Conservation (phyloP, 2,113 vertebrate genomes). For the Nymphicus hollandicus region DNA sequence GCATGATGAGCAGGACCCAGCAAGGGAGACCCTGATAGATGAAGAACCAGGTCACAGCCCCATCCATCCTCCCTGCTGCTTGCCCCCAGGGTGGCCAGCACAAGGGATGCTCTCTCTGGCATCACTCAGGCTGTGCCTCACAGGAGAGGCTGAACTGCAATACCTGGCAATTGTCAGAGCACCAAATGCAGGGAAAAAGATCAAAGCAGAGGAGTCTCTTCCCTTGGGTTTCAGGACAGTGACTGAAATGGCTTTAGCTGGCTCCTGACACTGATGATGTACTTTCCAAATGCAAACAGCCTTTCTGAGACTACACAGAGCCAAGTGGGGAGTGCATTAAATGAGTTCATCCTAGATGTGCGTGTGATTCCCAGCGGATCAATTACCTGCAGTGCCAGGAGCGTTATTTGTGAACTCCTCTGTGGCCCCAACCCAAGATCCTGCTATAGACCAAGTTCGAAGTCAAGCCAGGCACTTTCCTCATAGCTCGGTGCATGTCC, state of each 20-base stretch:
- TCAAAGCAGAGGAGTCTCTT: not conserved
- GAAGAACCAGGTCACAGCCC: not conserved
- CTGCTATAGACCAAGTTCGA: not conserved
- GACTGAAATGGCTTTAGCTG: not conserved
- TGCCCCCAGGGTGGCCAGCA: not conserved
- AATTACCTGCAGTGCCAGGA: not conserved
- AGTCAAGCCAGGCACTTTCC: not conserved
- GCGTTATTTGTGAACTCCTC: not conserved
- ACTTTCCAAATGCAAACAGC: not conserved
- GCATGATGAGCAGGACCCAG: not conserved
- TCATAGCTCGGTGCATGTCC: fast-evolving
- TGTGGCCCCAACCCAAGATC: not conserved
- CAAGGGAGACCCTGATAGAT: not conserved
- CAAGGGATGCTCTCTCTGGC: fast-evolving
- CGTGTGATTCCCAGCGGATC: not conserved
- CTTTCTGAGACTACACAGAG: not conserved
- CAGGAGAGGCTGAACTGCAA: fast-evolving
- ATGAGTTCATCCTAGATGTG: not conserved
- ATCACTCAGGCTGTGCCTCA: too few species aligned
- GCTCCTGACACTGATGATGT: not conserved
- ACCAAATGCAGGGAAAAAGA: not conserved
- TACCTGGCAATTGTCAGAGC: not conserved
- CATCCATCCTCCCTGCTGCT: not conserved
- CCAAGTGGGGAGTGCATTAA: not conserved
- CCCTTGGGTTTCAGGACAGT: not conserved